Conservation (phyloP, 1,140 invertebrate genomes). For the Cherax destructor region DNA sequence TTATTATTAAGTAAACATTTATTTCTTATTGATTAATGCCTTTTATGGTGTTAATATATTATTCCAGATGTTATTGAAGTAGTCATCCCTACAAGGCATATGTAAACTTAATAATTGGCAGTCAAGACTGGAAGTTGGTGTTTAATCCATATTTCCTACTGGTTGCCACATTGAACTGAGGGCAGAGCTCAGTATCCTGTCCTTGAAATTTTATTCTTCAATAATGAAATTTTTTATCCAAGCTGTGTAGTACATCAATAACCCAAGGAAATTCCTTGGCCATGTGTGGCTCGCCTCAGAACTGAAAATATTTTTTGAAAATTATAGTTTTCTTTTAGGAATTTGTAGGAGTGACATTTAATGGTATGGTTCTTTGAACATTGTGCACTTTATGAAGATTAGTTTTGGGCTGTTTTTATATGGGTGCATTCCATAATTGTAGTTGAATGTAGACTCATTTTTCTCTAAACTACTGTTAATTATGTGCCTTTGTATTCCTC, state of each 20-base stretch:
- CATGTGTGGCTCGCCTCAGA: slow-evolving; percentile 33
- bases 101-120: not conserved
- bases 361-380: slow-evolving; percentile 35
- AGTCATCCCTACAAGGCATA: not conserved
- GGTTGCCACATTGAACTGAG: not conserved
- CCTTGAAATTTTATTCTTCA: slow-evolving; percentile 26
- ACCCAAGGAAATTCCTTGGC: slow-evolving; percentile 18
- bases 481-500: slow-evolving; percentile 63
- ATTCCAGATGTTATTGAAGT: slow-evolving; percentile 8
- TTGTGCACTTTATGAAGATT: slow-evolving; percentile 45
- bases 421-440: slow-evolving; percentile 57
- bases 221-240: slow-evolving; percentile 30
- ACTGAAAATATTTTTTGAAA: slow-evolving; percentile 22
- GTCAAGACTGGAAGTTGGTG: slow-evolving; percentile 12
- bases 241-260: slow-evolving; percentile 40
- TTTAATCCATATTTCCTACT: not conserved
- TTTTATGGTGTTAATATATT: slow-evolving; percentile 3
- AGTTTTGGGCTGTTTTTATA: slow-evolving; percentile 41
- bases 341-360: slow-evolving; percentile 53
- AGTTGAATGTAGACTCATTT: slow-evolving; percentile 50
- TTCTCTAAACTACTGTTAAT: slow-evolving; percentile 49
- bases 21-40: not conserved
- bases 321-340: slow-evolving; percentile 30
- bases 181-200: slow-evolving; percentile 1
- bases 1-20: slow-evolving; percentile 15